Evolutionary conservation across 1,140 invertebrate genomes (phyloP).

Genomic region (Elymnias hypermnestra): DNA sequence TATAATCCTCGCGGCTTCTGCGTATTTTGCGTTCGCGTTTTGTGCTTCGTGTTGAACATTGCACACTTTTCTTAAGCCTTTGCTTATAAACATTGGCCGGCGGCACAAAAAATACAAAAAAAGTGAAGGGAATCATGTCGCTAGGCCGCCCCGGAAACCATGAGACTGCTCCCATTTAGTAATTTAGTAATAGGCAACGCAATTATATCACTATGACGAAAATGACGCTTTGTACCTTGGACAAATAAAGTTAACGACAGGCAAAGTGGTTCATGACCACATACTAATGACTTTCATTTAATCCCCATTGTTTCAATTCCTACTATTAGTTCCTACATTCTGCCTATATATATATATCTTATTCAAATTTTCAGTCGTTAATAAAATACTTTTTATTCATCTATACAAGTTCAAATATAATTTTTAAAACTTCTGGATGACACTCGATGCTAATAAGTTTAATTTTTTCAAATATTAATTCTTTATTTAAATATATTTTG

Average conservation of each 20-base stretch:
- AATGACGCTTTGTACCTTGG: constrained; percentile 55
- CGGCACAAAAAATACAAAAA: constrained; percentile 61
- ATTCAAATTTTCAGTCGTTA: no score
- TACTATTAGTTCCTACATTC: no score
- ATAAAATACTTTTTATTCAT: no score
- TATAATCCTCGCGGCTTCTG: constrained; percentile 17
- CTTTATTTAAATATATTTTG: no score
- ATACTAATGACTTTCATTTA: constrained; percentile 30
- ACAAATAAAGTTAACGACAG: constrained; percentile 57
- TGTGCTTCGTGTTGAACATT: constrained; percentile 58
- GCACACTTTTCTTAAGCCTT: constrained; percentile 68
- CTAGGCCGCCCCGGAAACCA: constrained; percentile 48
- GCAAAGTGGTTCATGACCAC: constrained; percentile 61
- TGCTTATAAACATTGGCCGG: constrained; percentile 45
- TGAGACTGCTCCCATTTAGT: constrained; percentile 65
- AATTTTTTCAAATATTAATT: no score
- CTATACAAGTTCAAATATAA: no score
- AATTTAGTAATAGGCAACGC: constrained; percentile 41
- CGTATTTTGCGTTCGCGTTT: constrained; percentile 62
- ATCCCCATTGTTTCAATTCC: no score
- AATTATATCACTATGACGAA: constrained; percentile 50
- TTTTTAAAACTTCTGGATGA: no score
- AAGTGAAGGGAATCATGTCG: constrained; percentile 51
- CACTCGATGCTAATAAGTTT: no score
- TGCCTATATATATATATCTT: no score